Evolutionary conservation across 2,888 invertebrate species (phyloP).

Genomic region (Timandra comae): DNA sequence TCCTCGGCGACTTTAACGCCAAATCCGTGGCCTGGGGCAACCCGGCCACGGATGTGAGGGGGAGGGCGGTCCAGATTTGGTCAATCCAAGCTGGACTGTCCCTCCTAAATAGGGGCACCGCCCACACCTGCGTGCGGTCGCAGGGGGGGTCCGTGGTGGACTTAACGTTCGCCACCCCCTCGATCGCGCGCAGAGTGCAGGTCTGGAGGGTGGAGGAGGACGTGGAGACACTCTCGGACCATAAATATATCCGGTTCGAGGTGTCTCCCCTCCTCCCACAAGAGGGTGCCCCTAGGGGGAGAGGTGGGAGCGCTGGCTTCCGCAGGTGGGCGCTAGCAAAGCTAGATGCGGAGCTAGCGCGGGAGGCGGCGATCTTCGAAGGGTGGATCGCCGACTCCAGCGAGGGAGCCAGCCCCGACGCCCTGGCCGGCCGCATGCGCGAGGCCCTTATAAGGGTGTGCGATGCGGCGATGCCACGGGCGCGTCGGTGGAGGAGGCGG

Average conservation of each 20-base stretch:
- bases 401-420: neutral
- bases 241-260: neutral
- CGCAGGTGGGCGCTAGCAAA: slow-evolving; percentile 2
- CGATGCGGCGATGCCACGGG: neutral
- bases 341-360: neutral
- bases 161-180: neutral
- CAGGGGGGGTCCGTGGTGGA: slow-evolving; percentile 6
- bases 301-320: too few species aligned
- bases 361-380: slow-evolving; percentile 1
- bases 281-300: neutral
- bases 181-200: neutral
- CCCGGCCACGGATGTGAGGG: neutral
- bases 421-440: neutral
- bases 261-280: too few species aligned
- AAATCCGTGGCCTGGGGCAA: neutral
- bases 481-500: neutral
- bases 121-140: neutral
- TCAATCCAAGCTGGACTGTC: too few species aligned
- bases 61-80: neutral
- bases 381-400: slow-evolving; percentile 1
- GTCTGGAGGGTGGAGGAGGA: neutral
- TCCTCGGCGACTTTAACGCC: neutral
- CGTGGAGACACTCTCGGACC: neutral
- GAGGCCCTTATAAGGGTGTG: neutral
- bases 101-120: neutral